Evolutionary conservation across 2,888 invertebrate species (phyloP), one percentile per base, ranked within the genome.

Genomic region (Therioaphis trifolii): DNA sequence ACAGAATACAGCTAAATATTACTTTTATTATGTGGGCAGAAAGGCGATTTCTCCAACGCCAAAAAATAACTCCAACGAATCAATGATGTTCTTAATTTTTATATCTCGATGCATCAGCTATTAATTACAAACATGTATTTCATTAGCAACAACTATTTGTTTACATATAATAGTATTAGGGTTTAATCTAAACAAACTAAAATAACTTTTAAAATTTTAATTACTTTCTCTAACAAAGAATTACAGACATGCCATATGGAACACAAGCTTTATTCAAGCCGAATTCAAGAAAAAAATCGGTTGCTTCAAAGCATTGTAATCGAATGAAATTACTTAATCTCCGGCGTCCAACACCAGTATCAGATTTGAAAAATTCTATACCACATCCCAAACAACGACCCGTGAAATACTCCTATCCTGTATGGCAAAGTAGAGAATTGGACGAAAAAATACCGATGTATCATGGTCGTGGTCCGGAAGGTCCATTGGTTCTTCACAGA

Each of bases 361-460:
- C 79, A 1, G 43, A 35, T 15, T 40, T 69, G 40, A 52, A 4
- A n/a, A 21, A 69, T 18, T 43, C 55, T 0, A 14, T 79, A n/a
- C 79, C 79, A 18, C 55, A 21, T 0, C 79, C 79, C 11, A 0
- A 18, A 11, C 24, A 52, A 18, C 35, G 15, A 7, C 79, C 79
- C 2, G 1, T 69, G 5, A 27, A 52, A 69, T 49, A 58, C n/a
- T 12, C 14, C 11, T 55, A 55, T 15, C 79, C 79, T 3, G 1
- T 18, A 40, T 79, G 79, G 79, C 14, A 43, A 11, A 27, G 11
- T 2, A 35, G 43, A n/a, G 55, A 79, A 35, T n/a, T 79, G 4
- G 24, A 52, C n/a, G 55, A 79, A 46, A 79, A 79, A 43, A 58
- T 71, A 27, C 69, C 69, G 2, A 52, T 40, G 58, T 79, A n/a